Evolutionary conservation across 2,888 invertebrate genomes (phyloP), one percentile per base, ranked within the genome.

Genomic region (Anodontia alba): DNA sequence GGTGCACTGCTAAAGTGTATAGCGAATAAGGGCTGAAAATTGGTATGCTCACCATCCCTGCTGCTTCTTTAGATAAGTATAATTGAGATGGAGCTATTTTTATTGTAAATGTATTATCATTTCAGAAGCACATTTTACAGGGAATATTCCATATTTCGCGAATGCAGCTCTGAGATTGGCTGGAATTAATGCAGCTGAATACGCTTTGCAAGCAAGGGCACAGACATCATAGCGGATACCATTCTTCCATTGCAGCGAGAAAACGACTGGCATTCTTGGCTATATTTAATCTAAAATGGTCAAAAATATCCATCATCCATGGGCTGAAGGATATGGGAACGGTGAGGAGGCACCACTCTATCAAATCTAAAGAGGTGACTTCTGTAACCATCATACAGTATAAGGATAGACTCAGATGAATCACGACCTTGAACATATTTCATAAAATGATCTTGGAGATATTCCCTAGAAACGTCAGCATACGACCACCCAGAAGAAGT

Each of bases 281-380:
- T 46, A 20, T 81, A 77, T 12, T 15, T 51, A 8, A 38, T 23
- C 31, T 73, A 26, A 38, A 81, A 66, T 20, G 81, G 77, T 12
- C 77, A 74, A 67, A 81, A 81, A 38, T 69, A 80, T 2, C 71
- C 74, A 20, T 73, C 66, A 31, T 73, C 76, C 62, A 73, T 43
- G 0, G 73, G 74, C 70, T 81, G 77, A 8, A 73, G 38, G 5
- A 81, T 51, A 71, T 77, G 76, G 17, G 46, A 70, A 1, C 62
- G 51, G n/a, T 81, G 77, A 1, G 81, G 62, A 5, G 73, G 81
- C 15, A 77, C n/a, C 1, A 81, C 73, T n/a, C 42, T 57, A 15
- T 77, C 74, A 77, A 77, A 81, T n/a, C 77, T 73, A 49, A 76
- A 62, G 29, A 76, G 17, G 57, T 57, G 80, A 1, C 57, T 57